phyloP scores from a whole-genome alignment of 2,888 invertebrate species.

The Aphodius sticticus region DNA sequence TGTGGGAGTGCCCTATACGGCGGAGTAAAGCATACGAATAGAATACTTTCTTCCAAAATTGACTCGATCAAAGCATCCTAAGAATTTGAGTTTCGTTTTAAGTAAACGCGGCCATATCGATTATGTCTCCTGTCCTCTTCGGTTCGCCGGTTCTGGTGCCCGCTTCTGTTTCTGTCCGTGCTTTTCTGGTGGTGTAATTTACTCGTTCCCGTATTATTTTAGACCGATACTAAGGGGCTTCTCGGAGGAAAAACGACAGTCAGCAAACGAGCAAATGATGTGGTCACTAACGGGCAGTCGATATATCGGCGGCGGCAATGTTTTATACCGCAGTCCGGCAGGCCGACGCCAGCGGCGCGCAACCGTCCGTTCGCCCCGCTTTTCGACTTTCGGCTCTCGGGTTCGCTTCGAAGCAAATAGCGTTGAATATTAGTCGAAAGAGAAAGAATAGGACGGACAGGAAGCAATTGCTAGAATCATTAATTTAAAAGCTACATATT shows the following conservation, averaged over 20 bases:
- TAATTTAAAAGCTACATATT: conserved; percentile 62
- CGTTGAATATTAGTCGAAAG: conserved; percentile 56
- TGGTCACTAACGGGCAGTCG: conserved; percentile 54
- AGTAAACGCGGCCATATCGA: conserved; percentile 26
- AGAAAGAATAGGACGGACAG: conserved; percentile 55
- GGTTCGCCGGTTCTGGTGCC: neutral
- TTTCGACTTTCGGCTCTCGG: conserved; percentile 47
- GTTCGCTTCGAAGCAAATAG: conserved; percentile 60
- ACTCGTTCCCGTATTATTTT: conserved; percentile 4
- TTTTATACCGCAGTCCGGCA: conserved; percentile 48
- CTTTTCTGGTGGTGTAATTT: neutral
- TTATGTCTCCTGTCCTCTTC: neutral
- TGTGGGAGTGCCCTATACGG: conserved; percentile 27
- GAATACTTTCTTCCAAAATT: conserved; percentile 44
- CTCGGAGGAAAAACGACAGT: conserved; percentile 47
- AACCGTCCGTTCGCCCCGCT: conserved; percentile 35
- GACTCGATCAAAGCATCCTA: conserved; percentile 49
- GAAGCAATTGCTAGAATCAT: conserved; percentile 60
- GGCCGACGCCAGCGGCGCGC: conserved; percentile 34
- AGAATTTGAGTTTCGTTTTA: conserved; percentile 25
- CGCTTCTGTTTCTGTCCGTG: neutral
- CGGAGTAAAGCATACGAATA: conserved; percentile 31
- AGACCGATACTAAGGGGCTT: conserved; percentile 4
- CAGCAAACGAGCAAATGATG: conserved; percentile 57
- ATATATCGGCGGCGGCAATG: conserved; percentile 52